Percentiles rank a stretch among this genome's conserved stretches.
Evolutionary conservation across 2,797 vertebrate species (phyloP).

Genomic region (Nannoperca australis): DNA sequence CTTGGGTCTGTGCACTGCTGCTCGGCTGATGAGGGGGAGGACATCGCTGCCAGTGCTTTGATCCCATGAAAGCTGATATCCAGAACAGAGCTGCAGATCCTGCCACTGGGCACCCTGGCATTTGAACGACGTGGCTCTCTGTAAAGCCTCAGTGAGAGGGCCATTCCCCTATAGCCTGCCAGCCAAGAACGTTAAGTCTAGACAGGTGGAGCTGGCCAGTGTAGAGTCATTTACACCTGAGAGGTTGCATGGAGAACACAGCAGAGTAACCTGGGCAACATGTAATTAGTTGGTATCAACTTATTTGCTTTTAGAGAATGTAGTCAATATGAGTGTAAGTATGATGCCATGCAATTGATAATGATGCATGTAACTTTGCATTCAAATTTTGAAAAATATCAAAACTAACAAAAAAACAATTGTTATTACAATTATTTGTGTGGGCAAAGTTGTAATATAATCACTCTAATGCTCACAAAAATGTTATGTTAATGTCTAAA

Average conservation of each 20-base stretch:
- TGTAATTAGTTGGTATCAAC: background rate
- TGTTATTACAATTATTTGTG: background rate
- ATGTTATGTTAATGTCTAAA: background rate
- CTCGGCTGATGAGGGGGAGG: slow-evolving; percentile 80
- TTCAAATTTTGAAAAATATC: background rate
- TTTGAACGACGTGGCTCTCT: slow-evolving; percentile 77
- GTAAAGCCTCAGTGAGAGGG: slow-evolving; percentile 73
- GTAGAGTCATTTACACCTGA: slow-evolving; percentile 55
- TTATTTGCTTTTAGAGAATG: background rate
- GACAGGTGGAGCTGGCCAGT: slow-evolving; percentile 75
- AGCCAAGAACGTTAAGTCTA: slow-evolving; percentile 77
- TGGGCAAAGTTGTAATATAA: background rate
- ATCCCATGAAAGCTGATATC: slow-evolving; percentile 84
- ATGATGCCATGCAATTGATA: background rate
- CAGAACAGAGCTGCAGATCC: slow-evolving; percentile 79
- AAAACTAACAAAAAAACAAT: background rate
- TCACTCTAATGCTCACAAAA: background rate
- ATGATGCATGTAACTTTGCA: background rate
- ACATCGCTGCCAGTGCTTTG: slow-evolving; percentile 84
- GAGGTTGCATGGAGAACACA: slow-evolving; percentile 35
- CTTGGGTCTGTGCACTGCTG: slow-evolving; percentile 75
- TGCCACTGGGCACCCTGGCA: slow-evolving; percentile 81
- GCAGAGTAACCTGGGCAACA: slow-evolving; percentile 22
- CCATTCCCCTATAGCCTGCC: slow-evolving; percentile 70
- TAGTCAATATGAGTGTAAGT: background rate